Evolutionary conservation across 2,113 vertebrate species (phyloP).

Genomic region (Condylura cristata): DNA sequence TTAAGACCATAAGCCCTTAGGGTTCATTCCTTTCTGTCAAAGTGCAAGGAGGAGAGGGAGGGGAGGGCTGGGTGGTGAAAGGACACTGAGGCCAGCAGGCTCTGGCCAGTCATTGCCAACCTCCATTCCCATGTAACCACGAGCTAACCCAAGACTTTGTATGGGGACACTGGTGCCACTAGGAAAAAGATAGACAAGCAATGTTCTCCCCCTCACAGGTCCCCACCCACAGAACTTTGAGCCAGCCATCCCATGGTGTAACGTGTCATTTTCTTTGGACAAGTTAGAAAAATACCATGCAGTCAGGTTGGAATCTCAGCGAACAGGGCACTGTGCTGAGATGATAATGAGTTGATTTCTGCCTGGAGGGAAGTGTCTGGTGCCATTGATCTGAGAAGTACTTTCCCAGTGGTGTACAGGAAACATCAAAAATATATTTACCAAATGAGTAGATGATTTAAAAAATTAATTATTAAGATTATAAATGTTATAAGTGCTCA

Average conservation of each 20-base stretch:
- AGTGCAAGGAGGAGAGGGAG: neutral
- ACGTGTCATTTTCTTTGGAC: neutral
- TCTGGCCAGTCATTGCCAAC: neutral
- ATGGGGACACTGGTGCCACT: neutral
- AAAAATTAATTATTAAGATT: neutral
- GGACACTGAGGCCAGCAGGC: neutral
- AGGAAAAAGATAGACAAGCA: neutral
- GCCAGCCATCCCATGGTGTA: too few species aligned
- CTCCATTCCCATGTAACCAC: neutral
- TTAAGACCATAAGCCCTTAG: neutral
- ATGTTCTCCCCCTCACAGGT: neutral
- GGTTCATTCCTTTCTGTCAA: neutral
- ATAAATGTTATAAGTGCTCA: neutral
- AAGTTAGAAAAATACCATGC: neutral
- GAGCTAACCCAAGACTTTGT: neutral
- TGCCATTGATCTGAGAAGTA: neutral
- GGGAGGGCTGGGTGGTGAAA: neutral
- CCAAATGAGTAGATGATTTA: neutral
- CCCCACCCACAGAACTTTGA: neutral
- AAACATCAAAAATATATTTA: neutral
- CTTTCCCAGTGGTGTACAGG: neutral
- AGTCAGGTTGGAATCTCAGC: neutral
- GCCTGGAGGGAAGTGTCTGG: neutral
- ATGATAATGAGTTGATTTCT: neutral
- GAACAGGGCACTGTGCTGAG: neutral